A percentile compares a stretch with the other conserved stretches of the same genome.
phyloP scores from a whole-genome alignment of 2,113 vertebrate species.

The Noctilio leporinus region DNA sequence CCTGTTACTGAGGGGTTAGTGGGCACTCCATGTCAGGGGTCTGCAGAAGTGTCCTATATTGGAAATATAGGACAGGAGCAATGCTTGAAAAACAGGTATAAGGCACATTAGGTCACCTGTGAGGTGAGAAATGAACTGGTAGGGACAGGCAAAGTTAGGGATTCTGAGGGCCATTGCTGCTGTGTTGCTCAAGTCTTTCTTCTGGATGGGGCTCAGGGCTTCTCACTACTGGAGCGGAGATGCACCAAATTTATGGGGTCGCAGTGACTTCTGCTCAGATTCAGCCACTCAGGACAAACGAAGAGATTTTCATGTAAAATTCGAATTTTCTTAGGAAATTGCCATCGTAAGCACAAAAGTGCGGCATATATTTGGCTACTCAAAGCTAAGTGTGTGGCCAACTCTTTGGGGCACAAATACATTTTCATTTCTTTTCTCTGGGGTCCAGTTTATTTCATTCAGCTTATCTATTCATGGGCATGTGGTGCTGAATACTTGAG shows the following conservation, averaged over 20 bases:
- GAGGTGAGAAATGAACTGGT: not conserved
- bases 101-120: not conserved
- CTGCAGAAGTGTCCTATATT: not conserved
- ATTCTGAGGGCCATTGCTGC: fast-evolving
- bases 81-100: not conserved
- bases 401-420: not conserved
- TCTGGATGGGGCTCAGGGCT: not conserved
- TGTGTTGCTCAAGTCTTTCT: not conserved
- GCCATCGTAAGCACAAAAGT: not conserved
- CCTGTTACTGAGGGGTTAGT: not conserved
- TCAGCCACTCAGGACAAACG: not conserved
- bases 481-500: not conserved
- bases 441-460: not conserved
- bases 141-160: not conserved
- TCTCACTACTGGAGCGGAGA: not conserved
- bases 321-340: conserved; percentile 3
- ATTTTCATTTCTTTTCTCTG: not conserved
- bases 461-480: not conserved
- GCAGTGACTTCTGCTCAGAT: not conserved
- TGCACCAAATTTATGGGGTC: fast-evolving
- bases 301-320: not conserved
- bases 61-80: not conserved
- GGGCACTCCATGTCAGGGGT: not conserved
- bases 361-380: not conserved
- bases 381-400: not conserved